Conservation (phyloP, 2,797 vertebrate genomes). For the Varecia variegata region DNA sequence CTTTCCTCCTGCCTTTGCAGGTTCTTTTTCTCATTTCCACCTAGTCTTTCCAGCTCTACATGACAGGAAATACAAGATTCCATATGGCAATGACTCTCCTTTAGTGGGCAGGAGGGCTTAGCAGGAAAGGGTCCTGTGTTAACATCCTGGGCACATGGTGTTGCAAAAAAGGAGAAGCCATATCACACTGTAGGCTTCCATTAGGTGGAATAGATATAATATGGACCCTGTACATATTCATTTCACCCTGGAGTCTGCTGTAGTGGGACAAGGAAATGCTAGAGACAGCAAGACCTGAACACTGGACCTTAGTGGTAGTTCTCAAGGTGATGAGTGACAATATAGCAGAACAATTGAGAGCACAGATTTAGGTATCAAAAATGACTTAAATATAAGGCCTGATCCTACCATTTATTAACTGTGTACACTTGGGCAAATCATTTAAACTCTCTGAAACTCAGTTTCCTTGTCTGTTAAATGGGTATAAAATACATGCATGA, state of each 20-base stretch:
- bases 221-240: not conserved
- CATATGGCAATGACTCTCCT: not conserved
- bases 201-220: not conserved
- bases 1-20: not conserved
- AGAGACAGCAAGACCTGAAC: not conserved
- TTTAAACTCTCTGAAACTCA: not conserved
- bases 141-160: not conserved
- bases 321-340: not conserved
- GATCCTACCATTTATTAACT: not conserved
- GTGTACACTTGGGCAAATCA: not conserved
- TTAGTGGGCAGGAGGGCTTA: not conserved
- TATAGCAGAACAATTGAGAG: not conserved
- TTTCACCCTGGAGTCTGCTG: not conserved
- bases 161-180: not conserved
- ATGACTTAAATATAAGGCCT: not conserved
- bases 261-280: not conserved
- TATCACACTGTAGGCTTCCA: not conserved
- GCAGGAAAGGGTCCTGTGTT: not conserved
- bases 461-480: not conserved
- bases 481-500: not conserved
- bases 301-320: not conserved
- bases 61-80: not conserved
- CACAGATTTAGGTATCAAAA: not conserved
- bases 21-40: not conserved
- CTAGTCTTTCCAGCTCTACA: not conserved